Evolutionary conservation across 2,888 invertebrate species (phyloP).

Genomic region (Azorinus chamasolen): DNA sequence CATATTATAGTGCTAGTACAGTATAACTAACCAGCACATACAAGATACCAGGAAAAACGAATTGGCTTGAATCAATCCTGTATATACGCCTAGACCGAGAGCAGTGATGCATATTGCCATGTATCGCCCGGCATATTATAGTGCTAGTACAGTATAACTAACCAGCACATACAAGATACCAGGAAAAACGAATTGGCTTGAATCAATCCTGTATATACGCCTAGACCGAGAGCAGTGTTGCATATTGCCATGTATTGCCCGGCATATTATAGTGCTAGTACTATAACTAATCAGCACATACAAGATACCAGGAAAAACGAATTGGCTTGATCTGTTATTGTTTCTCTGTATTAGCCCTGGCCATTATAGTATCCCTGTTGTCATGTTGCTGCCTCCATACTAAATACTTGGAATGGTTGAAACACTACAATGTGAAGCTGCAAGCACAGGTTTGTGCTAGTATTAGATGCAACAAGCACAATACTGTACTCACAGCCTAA

Average conservation of each 20-base stretch:
- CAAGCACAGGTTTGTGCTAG: constrained; percentile 66
- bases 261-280: constrained; percentile 25
- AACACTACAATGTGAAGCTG: not conserved
- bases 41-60: constrained; percentile 9
- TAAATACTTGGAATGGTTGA: no score
- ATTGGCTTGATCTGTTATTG: not conserved
- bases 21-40: constrained; percentile 11
- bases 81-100: not conserved
- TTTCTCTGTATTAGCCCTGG: no score
- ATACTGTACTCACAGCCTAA: constrained; percentile 42
- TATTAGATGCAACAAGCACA: constrained; percentile 20
- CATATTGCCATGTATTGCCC: constrained; percentile 4
- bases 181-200: not conserved
- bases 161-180: constrained; percentile 13
- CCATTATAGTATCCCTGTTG: no score
- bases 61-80: no score
- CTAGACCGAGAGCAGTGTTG: not conserved
- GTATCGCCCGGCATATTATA: constrained; percentile 14
- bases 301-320: constrained; percentile 1
- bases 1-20: constrained; percentile 29
- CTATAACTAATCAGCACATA: constrained; percentile 1
- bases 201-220: no score
- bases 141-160: constrained; percentile 11
- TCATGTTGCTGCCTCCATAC: no score
- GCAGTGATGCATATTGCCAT: not conserved